phyloP scores from a whole-genome alignment of 1,140 invertebrate genomes.

The Papilio glaucus region DNA sequence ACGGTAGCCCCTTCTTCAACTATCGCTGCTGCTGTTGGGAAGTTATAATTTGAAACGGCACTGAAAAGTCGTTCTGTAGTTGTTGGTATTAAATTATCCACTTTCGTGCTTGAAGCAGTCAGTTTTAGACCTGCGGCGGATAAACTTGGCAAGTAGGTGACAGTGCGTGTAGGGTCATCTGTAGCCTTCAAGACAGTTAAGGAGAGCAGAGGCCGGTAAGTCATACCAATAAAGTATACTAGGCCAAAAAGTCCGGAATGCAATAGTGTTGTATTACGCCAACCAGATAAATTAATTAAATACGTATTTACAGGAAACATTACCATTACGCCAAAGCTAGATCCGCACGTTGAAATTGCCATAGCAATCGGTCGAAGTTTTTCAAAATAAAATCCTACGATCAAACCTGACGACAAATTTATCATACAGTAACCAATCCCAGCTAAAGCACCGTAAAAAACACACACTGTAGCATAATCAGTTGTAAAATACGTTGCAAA shows the following conservation, averaged over 20 bases:
- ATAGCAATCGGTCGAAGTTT: slow-evolving; percentile 90
- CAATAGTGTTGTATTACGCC: slow-evolving; percentile 88
- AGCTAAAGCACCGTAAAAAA: slow-evolving; percentile 78
- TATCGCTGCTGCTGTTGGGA: slow-evolving; percentile 71
- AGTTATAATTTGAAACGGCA: slow-evolving; percentile 71
- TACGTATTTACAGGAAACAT: slow-evolving; percentile 87
- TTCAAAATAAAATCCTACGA: slow-evolving; percentile 93
- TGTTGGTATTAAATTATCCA: slow-evolving; percentile 55
- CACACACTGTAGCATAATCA: slow-evolving; percentile 55
- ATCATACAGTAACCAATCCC: slow-evolving; percentile 92
- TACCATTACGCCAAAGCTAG: slow-evolving; percentile 89
- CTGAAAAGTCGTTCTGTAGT: slow-evolving; percentile 68
- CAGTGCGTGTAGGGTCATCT: slow-evolving; percentile 69
- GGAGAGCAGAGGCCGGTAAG: slow-evolving; percentile 66
- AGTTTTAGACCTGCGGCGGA: slow-evolving; percentile 50
- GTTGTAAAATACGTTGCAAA: slow-evolving; percentile 67
- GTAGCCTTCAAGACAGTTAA: slow-evolving; percentile 64
- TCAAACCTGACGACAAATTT: slow-evolving; percentile 86
- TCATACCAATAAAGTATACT: slow-evolving; percentile 70
- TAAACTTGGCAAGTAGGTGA: slow-evolving; percentile 75
- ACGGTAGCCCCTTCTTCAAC: slow-evolving; percentile 50
- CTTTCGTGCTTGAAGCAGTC: slow-evolving; percentile 44
- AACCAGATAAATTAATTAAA: slow-evolving; percentile 87
- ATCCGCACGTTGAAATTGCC: slow-evolving; percentile 91
- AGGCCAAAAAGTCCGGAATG: slow-evolving; percentile 85